These are phyloP conservation scores for Mandrillus leucophaeus DNA, from an alignment of 2,113 vertebrate genomes.

Conservation along the genomic window DNA sequence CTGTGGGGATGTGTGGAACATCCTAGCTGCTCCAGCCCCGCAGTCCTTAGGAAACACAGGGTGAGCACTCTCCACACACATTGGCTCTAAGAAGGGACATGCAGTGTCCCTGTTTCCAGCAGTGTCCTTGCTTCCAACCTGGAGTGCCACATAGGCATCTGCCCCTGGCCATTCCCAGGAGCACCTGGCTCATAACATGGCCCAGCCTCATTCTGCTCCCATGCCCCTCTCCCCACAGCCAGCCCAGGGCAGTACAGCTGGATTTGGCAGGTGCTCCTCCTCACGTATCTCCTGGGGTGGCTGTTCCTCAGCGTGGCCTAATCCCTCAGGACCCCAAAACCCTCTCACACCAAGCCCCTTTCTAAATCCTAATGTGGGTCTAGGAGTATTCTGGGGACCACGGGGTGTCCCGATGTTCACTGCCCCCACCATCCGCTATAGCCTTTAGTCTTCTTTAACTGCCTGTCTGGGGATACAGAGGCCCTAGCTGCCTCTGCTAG, in stretches of 20 bases:
- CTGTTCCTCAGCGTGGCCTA: neutral
- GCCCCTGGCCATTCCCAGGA: neutral
- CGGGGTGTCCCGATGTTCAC: neutral
- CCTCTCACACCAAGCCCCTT: neutral
- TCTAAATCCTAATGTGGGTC: neutral
- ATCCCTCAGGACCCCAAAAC: neutral
- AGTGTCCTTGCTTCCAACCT: neutral
- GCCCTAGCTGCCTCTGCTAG: neutral
- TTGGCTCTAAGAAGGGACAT: neutral
- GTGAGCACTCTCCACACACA: neutral
- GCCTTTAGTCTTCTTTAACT: neutral
- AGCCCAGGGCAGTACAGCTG: neutral
- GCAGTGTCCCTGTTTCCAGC: neutral
- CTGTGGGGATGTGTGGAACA: neutral
- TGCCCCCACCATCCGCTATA: neutral
- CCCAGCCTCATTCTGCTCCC: neutral
- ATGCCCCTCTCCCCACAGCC: neutral
- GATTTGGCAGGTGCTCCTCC: neutral
- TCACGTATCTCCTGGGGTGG: neutral
- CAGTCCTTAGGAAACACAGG: neutral
- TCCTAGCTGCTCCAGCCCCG: neutral
- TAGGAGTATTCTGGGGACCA: neutral
- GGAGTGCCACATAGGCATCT: neutral
- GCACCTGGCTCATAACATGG: neutral
- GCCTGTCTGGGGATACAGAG: neutral